A percentile compares a stretch with the other conserved stretches of the same genome.
These are phyloP conservation scores for Cosmia pyralina DNA, from an alignment of 2,888 invertebrate species.

Conservation along the genomic window DNA sequence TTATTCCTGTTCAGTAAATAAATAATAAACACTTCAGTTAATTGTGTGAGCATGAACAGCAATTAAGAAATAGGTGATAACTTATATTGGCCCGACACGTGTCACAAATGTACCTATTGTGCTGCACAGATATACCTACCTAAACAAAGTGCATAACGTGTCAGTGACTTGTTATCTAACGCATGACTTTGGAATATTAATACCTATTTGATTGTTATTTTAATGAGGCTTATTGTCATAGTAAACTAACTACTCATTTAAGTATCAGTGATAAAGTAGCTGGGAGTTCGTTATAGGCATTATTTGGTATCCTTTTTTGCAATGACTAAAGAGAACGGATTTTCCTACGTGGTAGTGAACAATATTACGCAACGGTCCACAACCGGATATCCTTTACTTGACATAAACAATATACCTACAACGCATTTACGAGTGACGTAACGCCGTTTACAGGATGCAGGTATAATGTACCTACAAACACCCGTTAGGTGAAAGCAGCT, in stretches of 20 bases:
- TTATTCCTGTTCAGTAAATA: conserved; percentile 2
- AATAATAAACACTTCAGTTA: conserved; percentile 29
- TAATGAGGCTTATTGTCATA: conserved; percentile 36
- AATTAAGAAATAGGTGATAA: conserved; percentile 32
- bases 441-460: conserved; percentile 69
- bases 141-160: conserved; percentile 69
- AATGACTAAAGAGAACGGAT: conserved; percentile 13
- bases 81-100: conserved; percentile 64
- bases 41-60: conserved; percentile 23
- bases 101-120: conserved; percentile 61
- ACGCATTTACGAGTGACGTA: conserved; percentile 71
- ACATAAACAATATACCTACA: conserved; percentile 21
- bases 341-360: conserved; percentile 12
- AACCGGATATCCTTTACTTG: conserved; percentile 55
- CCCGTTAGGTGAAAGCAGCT: conserved; percentile 79
- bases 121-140: conserved; percentile 60
- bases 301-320: conserved; percentile 21
- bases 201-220: conserved; percentile 48
- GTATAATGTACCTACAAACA: conserved; percentile 68
- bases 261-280: conserved; percentile 10
- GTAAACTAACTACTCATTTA: conserved; percentile 21
- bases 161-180: conserved; percentile 78
- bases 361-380: conserved; percentile 49
- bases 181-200: conserved; percentile 70
- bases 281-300: neutral